Base-by-base conservation (phyloP, 2,888 invertebrate genomes). In the Plemyria rubiginata region DNA sequence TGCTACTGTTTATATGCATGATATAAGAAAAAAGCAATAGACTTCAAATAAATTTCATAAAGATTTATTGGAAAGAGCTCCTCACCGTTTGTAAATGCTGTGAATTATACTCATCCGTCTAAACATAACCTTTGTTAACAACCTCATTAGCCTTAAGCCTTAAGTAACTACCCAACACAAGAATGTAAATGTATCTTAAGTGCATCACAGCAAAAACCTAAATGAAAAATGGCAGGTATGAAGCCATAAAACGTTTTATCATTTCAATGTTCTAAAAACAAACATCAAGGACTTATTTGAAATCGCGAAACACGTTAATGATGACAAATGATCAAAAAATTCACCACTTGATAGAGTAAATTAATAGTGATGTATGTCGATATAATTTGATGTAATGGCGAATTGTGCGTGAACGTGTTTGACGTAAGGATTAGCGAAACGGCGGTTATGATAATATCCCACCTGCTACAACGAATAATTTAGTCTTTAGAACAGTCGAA, bases 261-360 rank as follows among this genome's bases (percentile, higher is more conserved):
- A 62, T 68, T 71, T 72, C 66, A 72, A 73, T 76, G 67, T 70
- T 73, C 75, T 76, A 56, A 53, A 70, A 76, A 77, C 72, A 77
- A 78, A 77, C 63, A 59, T 59, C 49, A 76, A 76, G 72, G 55
- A 74, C 79, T 78, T 73, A 77, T 78, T 77, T 67, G 70, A 77
- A 72, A 75, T 76, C 73, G 67, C 70, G 59, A 67, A 66, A 68
- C 73, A 71, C 60, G 68, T 81, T 87, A 86, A 82, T 79, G 75
- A 84, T 88, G 88, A 90, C 87, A 87, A 89, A 90, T 87, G 82
- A 82, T 75, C 79, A 77, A 85, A 87, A 86, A 85, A 85, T 79
- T 73, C 75, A 72, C 66, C 80, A 16, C 86, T 88, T 79, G 77
- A 77, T 75, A 77, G 84, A 79, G 84, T 81, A 82, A 86, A 88